Base-by-base conservation (phyloP, 2,888 invertebrate species). In the Nyleta sp. region DNA sequence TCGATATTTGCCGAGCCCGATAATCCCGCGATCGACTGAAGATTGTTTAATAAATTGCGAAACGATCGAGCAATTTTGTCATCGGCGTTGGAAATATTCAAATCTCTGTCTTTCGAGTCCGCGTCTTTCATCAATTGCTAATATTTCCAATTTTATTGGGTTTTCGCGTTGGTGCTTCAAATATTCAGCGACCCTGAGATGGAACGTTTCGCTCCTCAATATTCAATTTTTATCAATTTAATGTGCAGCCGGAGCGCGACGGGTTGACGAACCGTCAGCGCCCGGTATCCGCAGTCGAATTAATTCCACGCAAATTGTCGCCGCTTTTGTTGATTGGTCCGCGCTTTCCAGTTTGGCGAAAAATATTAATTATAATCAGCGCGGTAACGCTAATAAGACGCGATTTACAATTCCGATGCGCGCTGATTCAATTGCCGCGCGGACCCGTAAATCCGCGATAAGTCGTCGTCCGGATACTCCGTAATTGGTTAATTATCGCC, bases 261-360 rank as follows among this genome's bases (percentile, higher is more conserved):
- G 60, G 44, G 31, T 59, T 73, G 70, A 74, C 68, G 64, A 68
- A 64, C 60, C 71, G 46, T 71, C 67, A 48, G 28, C 72, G 42
- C 72, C 24, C 48, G 44, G 50, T 53, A 64, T 71, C 77, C 55
- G 67, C 65, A 44, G 81, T 76, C 53, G 71, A 72, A 82, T 81
- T 84, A 82, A 83, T 81, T 83, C 78, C 81, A 71, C 80, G 78
- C 82, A 82, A 83, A 83, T 85, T 80, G 79, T 62, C 59, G 71
- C 33, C 76, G 78, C 78, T 81, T 80, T 77, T 78, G 78, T 80
- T 80, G 81, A 84, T 82, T 82, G 76, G 73, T 52, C 79, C 78
- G 44, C 33, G 59, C 74, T 80, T n/a, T 62, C 28, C 18, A 52
- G 38, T 28, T 57, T 62, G 42, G 8, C 15, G 35, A 55, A 64